These are phyloP conservation scores for Drosophila murphyi DNA, from an alignment of 1,140 invertebrate genomes.

Conservation along the genomic window DNA sequence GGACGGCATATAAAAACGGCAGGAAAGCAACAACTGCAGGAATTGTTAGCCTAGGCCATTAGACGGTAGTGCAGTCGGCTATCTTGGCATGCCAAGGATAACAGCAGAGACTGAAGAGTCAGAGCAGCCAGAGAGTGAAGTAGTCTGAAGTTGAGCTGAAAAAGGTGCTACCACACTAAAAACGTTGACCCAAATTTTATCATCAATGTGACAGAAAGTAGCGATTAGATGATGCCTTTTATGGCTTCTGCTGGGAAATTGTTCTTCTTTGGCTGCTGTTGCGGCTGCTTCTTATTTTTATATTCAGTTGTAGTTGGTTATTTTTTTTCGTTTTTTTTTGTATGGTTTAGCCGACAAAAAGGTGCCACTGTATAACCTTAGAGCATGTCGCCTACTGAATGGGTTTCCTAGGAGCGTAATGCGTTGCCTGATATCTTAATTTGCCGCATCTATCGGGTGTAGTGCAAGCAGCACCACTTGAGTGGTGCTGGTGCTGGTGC, in stretches of 20 bases:
- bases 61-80: conserved; percentile 72
- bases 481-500: conserved; percentile 10
- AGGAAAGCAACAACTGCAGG: conserved; percentile 10
- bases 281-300: conserved; percentile 11
- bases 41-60: conserved; percentile 77
- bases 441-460: conserved; percentile 66
- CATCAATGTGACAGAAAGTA: conserved; percentile 83
- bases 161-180: conserved; percentile 74
- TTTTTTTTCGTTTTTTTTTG: conserved; percentile 4
- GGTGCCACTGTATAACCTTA: conserved; percentile 58
- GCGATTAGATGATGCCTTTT: conserved; percentile 82
- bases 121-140: neutral
- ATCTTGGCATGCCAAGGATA: conserved; percentile 68
- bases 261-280: neutral
- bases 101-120: conserved; percentile 18
- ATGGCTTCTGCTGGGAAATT: conserved; percentile 43
- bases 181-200: conserved; percentile 81
- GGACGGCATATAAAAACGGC: conserved; percentile 66
- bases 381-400: conserved; percentile 44
- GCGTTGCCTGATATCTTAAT: conserved; percentile 79
- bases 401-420: conserved; percentile 57
- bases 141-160: neutral
- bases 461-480: conserved; percentile 36
- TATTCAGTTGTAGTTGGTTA: conserved; percentile 45
- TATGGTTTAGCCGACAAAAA: conserved; percentile 45